Conservation (phyloP, 2,888 invertebrate genomes). For the Mechanitis mazaeus region DNA sequence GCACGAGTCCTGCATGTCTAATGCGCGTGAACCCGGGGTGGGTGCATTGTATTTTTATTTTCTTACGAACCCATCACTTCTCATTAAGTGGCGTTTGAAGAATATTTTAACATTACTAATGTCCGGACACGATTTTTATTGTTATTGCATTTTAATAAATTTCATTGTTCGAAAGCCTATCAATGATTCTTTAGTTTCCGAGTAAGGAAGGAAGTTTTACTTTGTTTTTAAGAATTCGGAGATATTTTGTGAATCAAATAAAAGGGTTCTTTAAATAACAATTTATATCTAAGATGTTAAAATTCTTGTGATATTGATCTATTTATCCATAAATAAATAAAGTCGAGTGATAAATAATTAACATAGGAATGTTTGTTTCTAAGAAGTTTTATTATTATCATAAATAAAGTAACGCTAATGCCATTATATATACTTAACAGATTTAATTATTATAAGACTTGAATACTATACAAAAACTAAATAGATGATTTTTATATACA, state of each 20-base stretch:
- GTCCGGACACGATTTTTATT: slow-evolving; percentile 76
- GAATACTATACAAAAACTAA: too few species aligned
- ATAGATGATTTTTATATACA: too few species aligned
- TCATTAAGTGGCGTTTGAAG: slow-evolving; percentile 76
- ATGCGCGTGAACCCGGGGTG: slow-evolving; percentile 55
- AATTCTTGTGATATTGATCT: too few species aligned
- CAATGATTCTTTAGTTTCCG: slow-evolving; percentile 58
- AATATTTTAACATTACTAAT: slow-evolving; percentile 74
- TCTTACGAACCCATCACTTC: slow-evolving; percentile 76
- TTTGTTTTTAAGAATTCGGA: slow-evolving; percentile 29
- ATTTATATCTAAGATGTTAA: too few species aligned
- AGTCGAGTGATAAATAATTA: neutral
- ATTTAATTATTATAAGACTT: too few species aligned
- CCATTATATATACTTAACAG: too few species aligned
- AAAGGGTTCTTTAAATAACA: neutral
- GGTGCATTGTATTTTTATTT: slow-evolving; percentile 70
- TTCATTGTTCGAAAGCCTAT: slow-evolving; percentile 62
- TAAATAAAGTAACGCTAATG: too few species aligned
- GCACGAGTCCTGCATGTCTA: slow-evolving; percentile 64
- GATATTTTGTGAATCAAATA: slow-evolving; percentile 17
- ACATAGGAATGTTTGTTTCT: neutral
- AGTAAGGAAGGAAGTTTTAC: slow-evolving; percentile 68
- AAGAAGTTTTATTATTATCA: too few species aligned
- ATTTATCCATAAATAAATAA: too few species aligned
- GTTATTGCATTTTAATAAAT: slow-evolving; percentile 76